Evolutionary conservation across 2,113 vertebrate genomes (phyloP).

Genomic region (Epinephelus moara): DNA sequence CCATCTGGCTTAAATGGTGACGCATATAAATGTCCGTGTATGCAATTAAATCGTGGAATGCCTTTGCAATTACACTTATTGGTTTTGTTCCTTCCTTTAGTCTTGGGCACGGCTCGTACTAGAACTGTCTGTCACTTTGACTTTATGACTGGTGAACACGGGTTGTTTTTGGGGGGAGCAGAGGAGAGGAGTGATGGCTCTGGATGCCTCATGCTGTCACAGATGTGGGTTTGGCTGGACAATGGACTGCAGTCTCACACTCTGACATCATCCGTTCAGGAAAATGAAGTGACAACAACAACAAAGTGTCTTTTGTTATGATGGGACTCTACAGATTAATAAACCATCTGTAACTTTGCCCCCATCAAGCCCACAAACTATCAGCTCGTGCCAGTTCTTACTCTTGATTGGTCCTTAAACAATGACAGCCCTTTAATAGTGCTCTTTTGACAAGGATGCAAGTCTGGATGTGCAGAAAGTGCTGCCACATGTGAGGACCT

Average conservation of each 20-base stretch:
- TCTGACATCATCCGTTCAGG: conserved; percentile 59
- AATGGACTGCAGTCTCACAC: conserved; percentile 25
- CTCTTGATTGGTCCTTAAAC: conserved; percentile 16
- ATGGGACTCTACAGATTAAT: conserved; percentile 37
- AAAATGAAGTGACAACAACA: conserved; percentile 64
- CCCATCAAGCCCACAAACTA: conserved; percentile 5
- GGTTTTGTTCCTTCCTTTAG: conserved; percentile 61
- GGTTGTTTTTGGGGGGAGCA: conserved; percentile 19
- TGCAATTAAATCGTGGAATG: conserved; percentile 74
- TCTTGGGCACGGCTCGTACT: conserved; percentile 36
- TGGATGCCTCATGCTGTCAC: conserved; percentile 38
- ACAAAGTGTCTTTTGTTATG: conserved; percentile 39
- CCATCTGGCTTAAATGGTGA: conserved; percentile 67
- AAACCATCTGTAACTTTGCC: conserved; percentile 34
- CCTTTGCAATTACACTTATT: conserved; percentile 65
- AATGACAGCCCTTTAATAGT: conserved; percentile 8
- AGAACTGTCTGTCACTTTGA: conserved; percentile 48
- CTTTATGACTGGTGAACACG: conserved; percentile 45
- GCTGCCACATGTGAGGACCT: conserved; percentile 13
- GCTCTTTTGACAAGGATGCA: conserved; percentile 10
- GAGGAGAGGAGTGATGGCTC: conserved; percentile 18
- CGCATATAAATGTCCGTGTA: conserved; percentile 75
- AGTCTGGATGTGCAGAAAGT: conserved; percentile 15
- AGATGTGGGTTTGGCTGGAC: conserved; percentile 61
- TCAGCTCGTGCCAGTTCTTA: conserved; percentile 33